Conservation (phyloP, 2,113 vertebrate genomes). For the Cyanoliseus patagonus region DNA sequence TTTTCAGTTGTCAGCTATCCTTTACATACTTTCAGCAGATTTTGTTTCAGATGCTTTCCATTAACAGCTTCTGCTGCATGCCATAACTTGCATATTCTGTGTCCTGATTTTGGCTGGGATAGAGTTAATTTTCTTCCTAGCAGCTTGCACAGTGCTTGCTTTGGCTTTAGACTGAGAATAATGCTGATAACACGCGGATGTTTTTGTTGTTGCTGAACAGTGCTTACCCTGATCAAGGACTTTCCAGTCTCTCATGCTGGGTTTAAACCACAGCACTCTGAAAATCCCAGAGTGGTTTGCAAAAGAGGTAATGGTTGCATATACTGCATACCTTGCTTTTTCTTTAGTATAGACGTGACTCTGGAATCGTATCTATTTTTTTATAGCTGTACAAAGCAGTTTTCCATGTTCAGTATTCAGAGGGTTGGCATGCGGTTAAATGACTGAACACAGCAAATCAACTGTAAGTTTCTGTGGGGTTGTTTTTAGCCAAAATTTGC, state of each 20-base stretch:
- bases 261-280: neutral
- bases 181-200: neutral
- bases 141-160: neutral
- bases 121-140: neutral
- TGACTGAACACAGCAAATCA: neutral
- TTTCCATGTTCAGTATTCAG: neutral
- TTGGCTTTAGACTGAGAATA: neutral
- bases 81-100: neutral
- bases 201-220: neutral
- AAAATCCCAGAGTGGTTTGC: neutral
- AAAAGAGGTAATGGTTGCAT: neutral
- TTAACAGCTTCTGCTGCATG: neutral
- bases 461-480: neutral
- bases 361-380: neutral
- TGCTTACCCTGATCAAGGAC: neutral
- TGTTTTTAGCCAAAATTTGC: neutral
- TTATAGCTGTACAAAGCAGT: neutral
- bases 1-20: neutral
- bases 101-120: neutral
- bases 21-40: neutral
- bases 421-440: neutral
- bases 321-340: neutral
- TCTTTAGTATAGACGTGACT: neutral
- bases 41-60: neutral
- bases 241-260: neutral